Percentiles rank a stretch among this genome's conserved stretches.
These are phyloP conservation scores for Poeciliopsis turrubarensis DNA, from an alignment of 2,113 vertebrate genomes.

Conservation along the genomic window DNA sequence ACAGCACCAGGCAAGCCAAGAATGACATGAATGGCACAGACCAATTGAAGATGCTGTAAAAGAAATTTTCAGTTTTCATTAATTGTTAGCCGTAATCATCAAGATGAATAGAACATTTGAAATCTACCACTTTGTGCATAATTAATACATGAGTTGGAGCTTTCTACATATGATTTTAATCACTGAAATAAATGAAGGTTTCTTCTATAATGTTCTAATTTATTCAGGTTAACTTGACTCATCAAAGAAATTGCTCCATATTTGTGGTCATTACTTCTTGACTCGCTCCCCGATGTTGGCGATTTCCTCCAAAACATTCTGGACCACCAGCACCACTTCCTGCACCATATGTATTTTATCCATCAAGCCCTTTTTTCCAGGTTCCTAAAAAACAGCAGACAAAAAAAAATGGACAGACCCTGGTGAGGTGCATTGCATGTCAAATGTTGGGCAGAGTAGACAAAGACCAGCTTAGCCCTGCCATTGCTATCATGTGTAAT, in stretches of 20 bases:
- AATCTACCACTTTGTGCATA: too few species aligned
- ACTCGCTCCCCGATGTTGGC: slow-evolving; percentile 92
- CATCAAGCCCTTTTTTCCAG: slow-evolving; percentile 91
- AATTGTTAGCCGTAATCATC: neutral
- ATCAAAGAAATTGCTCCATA: neutral
- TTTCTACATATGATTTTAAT: too few species aligned
- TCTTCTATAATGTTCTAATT: neutral
- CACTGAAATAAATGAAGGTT: neutral
- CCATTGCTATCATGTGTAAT: slow-evolving; percentile 74
- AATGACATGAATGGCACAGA: slow-evolving; percentile 90
- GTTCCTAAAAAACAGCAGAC: slow-evolving; percentile 80
- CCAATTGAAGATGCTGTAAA: slow-evolving; percentile 93
- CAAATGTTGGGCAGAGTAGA: slow-evolving; percentile 68
- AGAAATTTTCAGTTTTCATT: neutral
- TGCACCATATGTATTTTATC: slow-evolving; percentile 98
- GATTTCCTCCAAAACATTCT: slow-evolving; percentile 89
- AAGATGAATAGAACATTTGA: neutral
- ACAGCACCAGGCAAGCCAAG: slow-evolving; percentile 86
- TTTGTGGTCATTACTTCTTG: slow-evolving; percentile 87
- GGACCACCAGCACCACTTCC: slow-evolving; percentile 91
- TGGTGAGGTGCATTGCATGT: slow-evolving; percentile 70
- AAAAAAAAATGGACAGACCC: slow-evolving; percentile 47
- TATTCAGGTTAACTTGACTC: neutral
- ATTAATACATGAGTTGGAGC: too few species aligned
- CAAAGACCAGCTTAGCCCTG: slow-evolving; percentile 74